Percentiles rank a stretch among this genome's conserved stretches.
These are phyloP conservation scores for Pitta sordida DNA, from an alignment of 2,113 vertebrate genomes.

Conservation along the genomic window DNA sequence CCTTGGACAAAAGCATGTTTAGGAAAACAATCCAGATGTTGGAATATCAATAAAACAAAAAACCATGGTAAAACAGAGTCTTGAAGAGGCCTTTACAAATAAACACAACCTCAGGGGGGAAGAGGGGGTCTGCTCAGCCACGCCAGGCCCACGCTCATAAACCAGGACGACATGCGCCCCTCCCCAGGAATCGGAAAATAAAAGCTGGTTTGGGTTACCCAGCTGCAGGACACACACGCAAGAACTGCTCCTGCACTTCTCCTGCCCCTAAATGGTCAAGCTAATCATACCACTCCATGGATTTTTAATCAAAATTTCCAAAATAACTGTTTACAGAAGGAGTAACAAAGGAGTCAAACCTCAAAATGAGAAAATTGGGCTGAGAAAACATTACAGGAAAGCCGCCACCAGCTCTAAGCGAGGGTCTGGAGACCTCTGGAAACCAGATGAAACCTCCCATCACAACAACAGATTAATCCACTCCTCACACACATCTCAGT, in stretches of 20 bases:
- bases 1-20: not conserved
- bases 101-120: not conserved
- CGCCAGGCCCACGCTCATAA: not conserved
- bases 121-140: not conserved
- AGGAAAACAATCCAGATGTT: not conserved
- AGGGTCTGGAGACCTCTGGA: not conserved
- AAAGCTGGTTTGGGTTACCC: not conserved
- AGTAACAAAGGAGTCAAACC: not conserved
- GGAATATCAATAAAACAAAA: not conserved
- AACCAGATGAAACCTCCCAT: not conserved
- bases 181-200: not conserved
- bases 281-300: not conserved
- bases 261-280: not conserved
- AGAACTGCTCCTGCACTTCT: not conserved
- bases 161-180: not conserved
- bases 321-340: not conserved
- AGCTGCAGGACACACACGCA: not conserved
- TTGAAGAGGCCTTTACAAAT: not conserved
- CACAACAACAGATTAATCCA: not conserved
- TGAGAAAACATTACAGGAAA: not conserved
- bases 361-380: not conserved
- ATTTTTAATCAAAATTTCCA: not conserved
- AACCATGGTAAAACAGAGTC: not conserved
- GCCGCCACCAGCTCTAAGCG: accelerated
- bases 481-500: not conserved